Evolutionary conservation across 2,113 vertebrate species (phyloP).

Genomic region (Solea solea): DNA sequence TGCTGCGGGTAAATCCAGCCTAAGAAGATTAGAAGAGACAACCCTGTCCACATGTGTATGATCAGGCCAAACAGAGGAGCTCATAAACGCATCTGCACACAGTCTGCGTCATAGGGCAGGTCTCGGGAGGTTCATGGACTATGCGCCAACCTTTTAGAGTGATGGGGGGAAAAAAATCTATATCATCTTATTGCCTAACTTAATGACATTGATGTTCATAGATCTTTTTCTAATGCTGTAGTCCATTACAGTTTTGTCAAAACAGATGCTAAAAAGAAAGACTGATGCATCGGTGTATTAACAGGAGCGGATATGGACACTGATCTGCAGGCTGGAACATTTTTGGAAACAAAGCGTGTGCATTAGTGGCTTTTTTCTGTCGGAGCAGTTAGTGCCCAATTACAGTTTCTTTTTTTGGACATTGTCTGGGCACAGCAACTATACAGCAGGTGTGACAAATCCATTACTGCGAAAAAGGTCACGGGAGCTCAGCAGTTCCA

Average conservation of each 20-base stretch:
- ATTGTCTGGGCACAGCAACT: too few relatives aligned
- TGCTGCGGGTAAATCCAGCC: slow-evolving; percentile 50
- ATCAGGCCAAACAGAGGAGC: slow-evolving; percentile 30
- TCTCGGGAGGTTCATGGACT: neutral
- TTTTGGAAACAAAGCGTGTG: too few relatives aligned
- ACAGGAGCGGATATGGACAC: too few relatives aligned
- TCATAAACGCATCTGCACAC: slow-evolving; percentile 7
- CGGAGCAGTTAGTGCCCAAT: too few relatives aligned
- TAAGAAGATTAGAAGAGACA: slow-evolving; percentile 69
- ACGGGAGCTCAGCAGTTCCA: too few relatives aligned
- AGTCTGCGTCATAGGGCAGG: slow-evolving; percentile 13
- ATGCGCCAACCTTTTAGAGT: slow-evolving; percentile 5
- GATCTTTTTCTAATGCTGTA: neutral
- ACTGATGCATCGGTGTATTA: too few relatives aligned
- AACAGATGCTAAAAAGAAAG: too few relatives aligned
- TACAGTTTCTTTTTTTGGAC: too few relatives aligned
- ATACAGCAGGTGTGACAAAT: too few relatives aligned
- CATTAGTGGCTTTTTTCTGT: too few relatives aligned
- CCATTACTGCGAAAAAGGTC: too few relatives aligned
- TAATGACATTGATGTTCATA: neutral
- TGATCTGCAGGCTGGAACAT: too few relatives aligned
- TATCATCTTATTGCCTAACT: slow-evolving; percentile 8
- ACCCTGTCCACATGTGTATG: slow-evolving; percentile 29
- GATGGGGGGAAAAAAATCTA: neutral
- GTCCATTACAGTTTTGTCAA: neutral